Evolutionary conservation across 2,113 vertebrate genomes (phyloP).

Genomic region (Sciurus niger): DNA sequence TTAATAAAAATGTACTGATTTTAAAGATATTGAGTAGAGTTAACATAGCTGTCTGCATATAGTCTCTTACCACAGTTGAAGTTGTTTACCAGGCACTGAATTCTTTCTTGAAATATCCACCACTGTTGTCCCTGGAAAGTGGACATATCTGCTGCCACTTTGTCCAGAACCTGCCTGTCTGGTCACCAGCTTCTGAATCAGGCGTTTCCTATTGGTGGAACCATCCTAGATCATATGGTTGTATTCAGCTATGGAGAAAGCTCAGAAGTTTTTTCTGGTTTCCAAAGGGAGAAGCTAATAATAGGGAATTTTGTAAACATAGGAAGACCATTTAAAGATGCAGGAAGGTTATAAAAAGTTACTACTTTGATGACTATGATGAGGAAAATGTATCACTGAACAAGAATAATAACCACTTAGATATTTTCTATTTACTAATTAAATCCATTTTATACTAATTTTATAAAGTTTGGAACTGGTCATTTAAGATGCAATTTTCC

Average conservation of each 20-base stretch:
- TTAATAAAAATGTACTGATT: slow-evolving; percentile 31
- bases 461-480: not conserved
- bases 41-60: not conserved
- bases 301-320: not conserved
- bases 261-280: not conserved
- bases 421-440: not conserved
- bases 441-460: not conserved
- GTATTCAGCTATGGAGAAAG: not conserved
- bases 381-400: not conserved
- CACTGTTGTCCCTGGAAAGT: not conserved
- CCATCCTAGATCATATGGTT: not conserved
- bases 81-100: not conserved
- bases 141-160: not conserved
- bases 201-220: not conserved
- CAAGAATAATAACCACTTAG: not conserved
- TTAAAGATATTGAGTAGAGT: not conserved
- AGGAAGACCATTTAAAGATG: not conserved
- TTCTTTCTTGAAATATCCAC: not conserved
- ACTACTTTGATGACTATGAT: not conserved
- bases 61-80: not conserved
- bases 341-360: not conserved
- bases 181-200: not conserved
- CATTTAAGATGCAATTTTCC: not conserved
- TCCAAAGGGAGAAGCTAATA: not conserved
- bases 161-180: not conserved